These are phyloP conservation scores for Lepeophtheirus nordmannii DNA, from an alignment of 2,888 invertebrate species.

Conservation along the genomic window DNA sequence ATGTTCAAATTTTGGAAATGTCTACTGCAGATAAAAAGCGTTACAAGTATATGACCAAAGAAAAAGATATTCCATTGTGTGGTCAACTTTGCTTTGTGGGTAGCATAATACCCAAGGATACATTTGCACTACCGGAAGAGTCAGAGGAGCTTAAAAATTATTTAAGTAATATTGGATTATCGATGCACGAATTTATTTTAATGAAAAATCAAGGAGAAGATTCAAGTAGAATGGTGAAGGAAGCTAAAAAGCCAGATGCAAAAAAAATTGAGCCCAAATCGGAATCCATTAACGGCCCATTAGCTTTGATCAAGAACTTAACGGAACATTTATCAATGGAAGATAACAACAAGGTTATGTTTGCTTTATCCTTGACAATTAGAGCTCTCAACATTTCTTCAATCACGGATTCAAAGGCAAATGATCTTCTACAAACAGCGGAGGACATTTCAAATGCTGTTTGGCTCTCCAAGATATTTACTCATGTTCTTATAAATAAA, in stretches of 20 bases:
- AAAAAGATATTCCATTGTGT: neutral
- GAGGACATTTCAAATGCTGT: neutral
- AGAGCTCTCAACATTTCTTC: neutral
- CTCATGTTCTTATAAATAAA: neutral
- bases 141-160: neutral
- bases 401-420: too few species aligned
- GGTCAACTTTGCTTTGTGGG: constrained; percentile 5
- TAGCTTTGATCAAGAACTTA: neutral
- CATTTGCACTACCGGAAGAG: neutral
- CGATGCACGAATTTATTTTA: neutral
- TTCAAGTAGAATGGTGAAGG: too few species aligned
- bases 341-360: neutral
- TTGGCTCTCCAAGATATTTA: neutral
- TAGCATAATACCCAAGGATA: neutral
- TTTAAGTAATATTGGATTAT: neutral
- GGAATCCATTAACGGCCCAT: neutral
- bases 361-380: neutral
- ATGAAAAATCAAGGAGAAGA: too few species aligned
- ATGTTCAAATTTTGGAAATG: neutral
- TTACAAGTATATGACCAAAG: neutral
- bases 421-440: neutral
- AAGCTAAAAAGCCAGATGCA: neutral
- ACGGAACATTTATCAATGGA: neutral
- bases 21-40: neutral
- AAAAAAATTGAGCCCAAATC: neutral